A percentile compares a stretch with the other conserved stretches of the same genome.
These are phyloP conservation scores for Agrochola lota DNA, from an alignment of 2,888 invertebrate genomes.

Conservation along the genomic window DNA sequence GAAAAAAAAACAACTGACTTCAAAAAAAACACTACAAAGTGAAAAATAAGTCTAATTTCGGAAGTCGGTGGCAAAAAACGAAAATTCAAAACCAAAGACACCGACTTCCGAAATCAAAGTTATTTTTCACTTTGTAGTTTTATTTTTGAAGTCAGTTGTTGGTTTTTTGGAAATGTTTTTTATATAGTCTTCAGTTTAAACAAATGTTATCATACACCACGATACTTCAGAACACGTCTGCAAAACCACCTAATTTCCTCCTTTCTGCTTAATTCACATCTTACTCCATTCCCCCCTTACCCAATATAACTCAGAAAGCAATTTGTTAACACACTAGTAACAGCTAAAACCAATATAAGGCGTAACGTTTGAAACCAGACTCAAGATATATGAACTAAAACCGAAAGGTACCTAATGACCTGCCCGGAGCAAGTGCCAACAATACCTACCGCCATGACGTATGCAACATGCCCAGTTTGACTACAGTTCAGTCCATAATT, in stretches of 20 bases:
- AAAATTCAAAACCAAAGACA: no score
- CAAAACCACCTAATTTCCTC: neutral
- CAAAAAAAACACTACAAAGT: no score
- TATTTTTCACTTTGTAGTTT: no score
- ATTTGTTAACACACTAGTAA: conserved; percentile 24
- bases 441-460: conserved; percentile 33
- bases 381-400: conserved; percentile 48
- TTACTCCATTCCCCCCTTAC: neutral
- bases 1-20: no score
- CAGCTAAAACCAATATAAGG: neutral
- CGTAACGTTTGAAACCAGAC: conserved; percentile 16
- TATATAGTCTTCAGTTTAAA: neutral
- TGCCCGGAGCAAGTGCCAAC: conserved; percentile 39
- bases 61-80: no score
- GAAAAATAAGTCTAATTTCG: no score
- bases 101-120: no score
- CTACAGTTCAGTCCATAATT: conserved; percentile 34
- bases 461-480: conserved; percentile 27
- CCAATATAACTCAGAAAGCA: conserved; percentile 20
- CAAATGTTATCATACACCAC: neutral
- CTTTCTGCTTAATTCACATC: no score
- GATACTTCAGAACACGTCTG: neutral
- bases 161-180: no score
- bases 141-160: no score
- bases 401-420: conserved; percentile 46